These are phyloP conservation scores for Charaxes varanes DNA, from an alignment of 1,140 invertebrate species.

Conservation along the genomic window DNA sequence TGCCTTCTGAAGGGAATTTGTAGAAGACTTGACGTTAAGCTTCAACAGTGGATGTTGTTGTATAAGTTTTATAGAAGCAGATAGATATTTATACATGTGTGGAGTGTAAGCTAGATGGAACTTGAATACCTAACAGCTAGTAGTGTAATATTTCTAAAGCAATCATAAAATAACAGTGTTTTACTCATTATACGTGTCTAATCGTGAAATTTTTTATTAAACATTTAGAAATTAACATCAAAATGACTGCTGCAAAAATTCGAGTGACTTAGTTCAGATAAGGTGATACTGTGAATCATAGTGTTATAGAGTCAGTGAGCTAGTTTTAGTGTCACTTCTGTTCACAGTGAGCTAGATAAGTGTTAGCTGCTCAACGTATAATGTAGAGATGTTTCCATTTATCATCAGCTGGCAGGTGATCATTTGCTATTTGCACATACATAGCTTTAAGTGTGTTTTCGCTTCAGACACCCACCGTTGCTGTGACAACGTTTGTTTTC, in stretches of 20 bases:
- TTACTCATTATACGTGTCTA: constrained; percentile 3
- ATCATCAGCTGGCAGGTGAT: constrained; percentile 67
- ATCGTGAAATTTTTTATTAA: too few relatives aligned
- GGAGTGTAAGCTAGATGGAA: too few relatives aligned
- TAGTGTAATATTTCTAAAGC: too few relatives aligned
- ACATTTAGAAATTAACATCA: too few relatives aligned
- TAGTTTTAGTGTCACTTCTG: neutral
- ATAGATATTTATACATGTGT: too few relatives aligned
- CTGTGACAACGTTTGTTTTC: constrained; percentile 41
- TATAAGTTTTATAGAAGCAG: too few relatives aligned
- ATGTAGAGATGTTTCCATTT: constrained; percentile 62
- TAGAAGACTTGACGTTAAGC: too few relatives aligned
- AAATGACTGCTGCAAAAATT: constrained; percentile 17
- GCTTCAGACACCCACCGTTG: constrained; percentile 39
- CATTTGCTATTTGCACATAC: constrained; percentile 37
- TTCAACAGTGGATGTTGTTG: too few relatives aligned
- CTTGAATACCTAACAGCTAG: too few relatives aligned
- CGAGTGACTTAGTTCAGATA: constrained; percentile 16
- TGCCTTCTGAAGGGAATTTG: too few relatives aligned
- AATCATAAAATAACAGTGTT: too few relatives aligned
- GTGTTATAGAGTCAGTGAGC: constrained; percentile 3
- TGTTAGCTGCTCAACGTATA: constrained; percentile 4
- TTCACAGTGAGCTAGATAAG: too few relatives aligned
- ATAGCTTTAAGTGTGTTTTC: constrained; percentile 34
- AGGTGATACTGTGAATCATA: constrained; percentile 14